Base-by-base conservation (phyloP, 2,113 vertebrate species). In the Cephalopholis sonnerati region DNA sequence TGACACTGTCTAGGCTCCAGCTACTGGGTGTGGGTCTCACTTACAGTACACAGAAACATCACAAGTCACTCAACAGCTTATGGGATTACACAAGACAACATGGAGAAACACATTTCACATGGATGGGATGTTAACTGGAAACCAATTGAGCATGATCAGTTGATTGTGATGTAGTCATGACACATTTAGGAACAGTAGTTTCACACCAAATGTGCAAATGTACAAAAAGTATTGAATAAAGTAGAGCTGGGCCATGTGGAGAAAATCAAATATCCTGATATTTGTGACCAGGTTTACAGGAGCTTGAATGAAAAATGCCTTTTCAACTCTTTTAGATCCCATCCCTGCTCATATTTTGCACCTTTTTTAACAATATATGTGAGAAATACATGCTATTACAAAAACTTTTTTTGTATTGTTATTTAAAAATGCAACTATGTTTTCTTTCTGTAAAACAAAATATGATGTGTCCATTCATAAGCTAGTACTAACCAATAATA, bases 1-100 rank as follows among this genome's bases (percentile, higher is more conserved):
- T 98, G 85, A 96, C 97, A 93, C 96, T 97, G 94, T 99, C 98
- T 94, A 99, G 95, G 95, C 97, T 99, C 98, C 98, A 99, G 95
- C 97, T 99, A 96, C 98, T 98, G 50, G 96, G 96, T 2, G 97
- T 96, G 89, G 95, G 92, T 69, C 96, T 97, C 93, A 98, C 98
- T 99, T 94, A 95, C 75, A 95, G 91, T 76, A 93, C 84, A 95
- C 79, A 92, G 87, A 83, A 77, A 92, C 81, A 86, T 61, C 53
- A 90, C 73, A 79, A 29, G 69, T 91, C 89, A 92, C 84, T 84
- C 24, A 41, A 74, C 74, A 74, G 46, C 24, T 74, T 22, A 87
- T 74, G 85, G 74, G 25, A 13, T 69, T 20, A 74, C 77, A 86
- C 29, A 64, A 15, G 2, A 87, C 70, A 74, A 74, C 81, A 85